Conservation (phyloP, 30 jellyfish, hydroid and myxozoan species). For the Cassiopea andromeda region DNA sequence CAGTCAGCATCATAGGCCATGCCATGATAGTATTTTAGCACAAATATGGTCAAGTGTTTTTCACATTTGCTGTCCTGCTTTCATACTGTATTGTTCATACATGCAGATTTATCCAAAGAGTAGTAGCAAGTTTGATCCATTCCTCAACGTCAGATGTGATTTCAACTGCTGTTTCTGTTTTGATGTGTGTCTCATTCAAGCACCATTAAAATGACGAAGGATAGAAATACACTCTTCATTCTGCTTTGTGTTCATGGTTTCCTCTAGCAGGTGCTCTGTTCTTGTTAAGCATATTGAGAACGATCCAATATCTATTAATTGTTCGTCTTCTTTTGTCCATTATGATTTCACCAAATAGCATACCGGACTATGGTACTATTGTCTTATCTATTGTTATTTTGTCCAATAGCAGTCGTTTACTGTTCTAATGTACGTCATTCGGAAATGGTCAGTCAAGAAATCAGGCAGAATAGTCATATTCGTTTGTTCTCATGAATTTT, state of each 20-base stretch:
- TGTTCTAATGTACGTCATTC: slow-evolving; percentile 6
- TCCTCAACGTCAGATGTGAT: background rate
- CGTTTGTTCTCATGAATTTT: slow-evolving; percentile 41
- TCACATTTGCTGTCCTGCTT: background rate
- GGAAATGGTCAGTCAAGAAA: slow-evolving; percentile 24
- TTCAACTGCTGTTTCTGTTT: background rate
- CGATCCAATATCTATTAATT: slow-evolving; percentile 43
- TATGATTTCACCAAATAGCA: slow-evolving; percentile 23
- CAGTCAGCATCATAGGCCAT: background rate
- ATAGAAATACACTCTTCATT: background rate
- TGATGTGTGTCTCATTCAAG: background rate
- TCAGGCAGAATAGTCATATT: slow-evolving; percentile 16
- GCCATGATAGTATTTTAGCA: background rate
- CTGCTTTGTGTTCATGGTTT: slow-evolving; percentile 21
- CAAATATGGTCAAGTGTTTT: background rate
- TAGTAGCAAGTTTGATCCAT: background rate
- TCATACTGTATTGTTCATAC: background rate
- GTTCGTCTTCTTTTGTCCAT: slow-evolving; percentile 45
- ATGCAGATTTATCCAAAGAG: background rate
- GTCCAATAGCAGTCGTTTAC: slow-evolving; percentile 25
- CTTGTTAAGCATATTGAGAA: slow-evolving; percentile 39
- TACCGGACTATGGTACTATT: slow-evolving; percentile 1
- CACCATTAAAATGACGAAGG: background rate
- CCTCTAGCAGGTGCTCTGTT: slow-evolving; percentile 69
- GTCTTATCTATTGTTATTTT: slow-evolving; percentile 25